Conservation (phyloP, 2,797 vertebrate genomes). For the Semaprochilodus insignis region DNA sequence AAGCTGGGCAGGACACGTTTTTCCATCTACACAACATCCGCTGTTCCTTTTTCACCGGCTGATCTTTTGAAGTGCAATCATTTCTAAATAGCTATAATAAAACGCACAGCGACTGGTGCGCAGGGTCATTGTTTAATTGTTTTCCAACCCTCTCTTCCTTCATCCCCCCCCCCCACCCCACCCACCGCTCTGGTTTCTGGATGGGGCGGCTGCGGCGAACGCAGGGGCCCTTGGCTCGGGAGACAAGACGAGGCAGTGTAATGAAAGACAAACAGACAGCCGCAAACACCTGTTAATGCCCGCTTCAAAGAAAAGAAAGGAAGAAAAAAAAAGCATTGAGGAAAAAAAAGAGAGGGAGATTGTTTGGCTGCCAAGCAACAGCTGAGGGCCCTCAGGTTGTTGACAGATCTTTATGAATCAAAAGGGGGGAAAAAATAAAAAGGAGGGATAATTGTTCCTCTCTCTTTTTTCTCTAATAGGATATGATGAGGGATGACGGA, state of each 20-base stretch:
- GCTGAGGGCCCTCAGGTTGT: constrained; percentile 83
- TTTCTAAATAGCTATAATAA: constrained; percentile 70
- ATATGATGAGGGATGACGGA: constrained; percentile 79
- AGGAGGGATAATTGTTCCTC: constrained; percentile 83
- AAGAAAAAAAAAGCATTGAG: constrained; percentile 53
- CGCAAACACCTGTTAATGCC: constrained; percentile 87
- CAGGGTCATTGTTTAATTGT: constrained; percentile 77
- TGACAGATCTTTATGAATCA: constrained; percentile 87
- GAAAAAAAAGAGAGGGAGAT: constrained; percentile 76
- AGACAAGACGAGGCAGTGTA: constrained; percentile 80
- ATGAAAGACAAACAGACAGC: constrained; percentile 84
- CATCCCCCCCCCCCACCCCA: constrained; percentile 65
- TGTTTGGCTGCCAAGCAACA: constrained; percentile 86
- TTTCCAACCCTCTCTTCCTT: constrained; percentile 60
- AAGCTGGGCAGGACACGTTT: neutral
- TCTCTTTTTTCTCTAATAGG: constrained; percentile 79
- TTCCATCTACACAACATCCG: neutral
- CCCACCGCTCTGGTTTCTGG: constrained; percentile 74
- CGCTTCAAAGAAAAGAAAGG: constrained; percentile 83
- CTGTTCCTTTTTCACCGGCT: constrained; percentile 54
- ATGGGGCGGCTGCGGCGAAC: constrained; percentile 80
- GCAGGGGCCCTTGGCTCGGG: constrained; percentile 80
- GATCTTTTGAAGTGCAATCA: constrained; percentile 54
- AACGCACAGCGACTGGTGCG: constrained; percentile 75
- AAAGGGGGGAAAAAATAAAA: constrained; percentile 75